Base-by-base conservation (phyloP, 2,888 invertebrate genomes). In the Melieria picta region DNA sequence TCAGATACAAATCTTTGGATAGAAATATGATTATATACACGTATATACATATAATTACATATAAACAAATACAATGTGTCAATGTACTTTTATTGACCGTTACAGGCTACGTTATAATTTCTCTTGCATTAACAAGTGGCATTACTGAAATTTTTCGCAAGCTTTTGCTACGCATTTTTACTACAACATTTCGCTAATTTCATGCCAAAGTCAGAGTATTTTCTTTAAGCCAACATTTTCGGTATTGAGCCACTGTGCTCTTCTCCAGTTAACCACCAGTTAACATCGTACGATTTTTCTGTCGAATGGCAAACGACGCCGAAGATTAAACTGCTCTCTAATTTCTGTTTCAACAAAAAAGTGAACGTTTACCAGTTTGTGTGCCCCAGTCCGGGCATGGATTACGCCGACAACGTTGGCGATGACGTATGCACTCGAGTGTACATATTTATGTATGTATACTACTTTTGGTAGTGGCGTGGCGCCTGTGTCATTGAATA, bases 281-380 rank as follows among this genome's bases (percentile, higher is more conserved):
- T 73, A 65, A 62, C 66, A 82, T 82, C 81, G 76, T 81, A 82
- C 81, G 82, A 81, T 78, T 79, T 81, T 79, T 81, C 74, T 78
- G 77, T 77, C 78, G 80, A 81, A 81, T 81, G 75, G 79, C 79
- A 81, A 61, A 45, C 45, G 61, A 46, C 46, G 42, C 45, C n/a
- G 79, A 80, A 80, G 16, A 48, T 45, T 45, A 30, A 66, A 61
- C 30, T 13, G 60, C 45, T 61, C 50, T 58, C 64, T 68, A 65
- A 52, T 64, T 65, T 30, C 45, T 16, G 5, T 60, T 52, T 6
- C 6, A 52, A 52, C 6, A 9, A 52, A 7, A 52, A 13, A 52
- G 52, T 52, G 30, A 30, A 30, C 3, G 30, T 30, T 30, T 52
- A n/a, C 13, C 52, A 11, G 52, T 52, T 13, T 13, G 52, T 52